Conservation (phyloP, 2,888 invertebrate genomes). For the Orchestes rusci region DNA sequence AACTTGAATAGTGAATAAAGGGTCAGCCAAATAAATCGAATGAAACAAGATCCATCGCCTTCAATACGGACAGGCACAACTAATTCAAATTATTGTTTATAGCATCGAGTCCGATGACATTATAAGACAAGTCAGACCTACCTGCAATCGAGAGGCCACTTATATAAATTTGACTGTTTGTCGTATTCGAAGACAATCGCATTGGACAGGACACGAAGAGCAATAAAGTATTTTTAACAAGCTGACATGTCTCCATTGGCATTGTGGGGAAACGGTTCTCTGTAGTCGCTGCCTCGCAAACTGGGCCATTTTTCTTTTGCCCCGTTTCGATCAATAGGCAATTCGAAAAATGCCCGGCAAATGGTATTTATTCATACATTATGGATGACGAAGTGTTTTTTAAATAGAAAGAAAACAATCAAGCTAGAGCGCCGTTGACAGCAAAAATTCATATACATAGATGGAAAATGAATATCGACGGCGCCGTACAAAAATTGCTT, state of each 20-base stretch:
- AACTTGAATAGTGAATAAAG: too few relatives aligned
- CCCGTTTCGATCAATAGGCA: constrained; percentile 14
- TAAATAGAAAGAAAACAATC: constrained; percentile 11
- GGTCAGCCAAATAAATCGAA: too few relatives aligned
- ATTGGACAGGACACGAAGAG: constrained; percentile 25
- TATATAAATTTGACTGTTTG: constrained; percentile 23
- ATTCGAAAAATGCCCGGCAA: constrained; percentile 18
- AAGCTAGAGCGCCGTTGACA: too few relatives aligned
- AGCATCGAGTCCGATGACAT: constrained; percentile 8
- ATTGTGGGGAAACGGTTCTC: constrained; percentile 11
- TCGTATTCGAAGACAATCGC: constrained; percentile 22
- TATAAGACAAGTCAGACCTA: constrained; percentile 19
- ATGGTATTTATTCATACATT: constrained; percentile 20
- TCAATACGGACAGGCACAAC: too few relatives aligned
- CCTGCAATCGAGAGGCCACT: constrained; percentile 15
- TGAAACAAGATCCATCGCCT: too few relatives aligned
- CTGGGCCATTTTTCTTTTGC: constrained; percentile 18
- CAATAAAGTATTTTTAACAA: constrained; percentile 36
- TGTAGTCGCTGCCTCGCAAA: constrained; percentile 8
- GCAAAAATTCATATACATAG: too few relatives aligned
- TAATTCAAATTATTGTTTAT: too few relatives aligned
- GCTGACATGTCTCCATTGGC: constrained; percentile 30
- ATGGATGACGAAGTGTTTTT: constrained; percentile 16
- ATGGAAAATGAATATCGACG: too few relatives aligned
- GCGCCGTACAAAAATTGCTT: too few relatives aligned